Conservation (phyloP, 2,888 invertebrate genomes). For the Dolichopus griseipennis region DNA sequence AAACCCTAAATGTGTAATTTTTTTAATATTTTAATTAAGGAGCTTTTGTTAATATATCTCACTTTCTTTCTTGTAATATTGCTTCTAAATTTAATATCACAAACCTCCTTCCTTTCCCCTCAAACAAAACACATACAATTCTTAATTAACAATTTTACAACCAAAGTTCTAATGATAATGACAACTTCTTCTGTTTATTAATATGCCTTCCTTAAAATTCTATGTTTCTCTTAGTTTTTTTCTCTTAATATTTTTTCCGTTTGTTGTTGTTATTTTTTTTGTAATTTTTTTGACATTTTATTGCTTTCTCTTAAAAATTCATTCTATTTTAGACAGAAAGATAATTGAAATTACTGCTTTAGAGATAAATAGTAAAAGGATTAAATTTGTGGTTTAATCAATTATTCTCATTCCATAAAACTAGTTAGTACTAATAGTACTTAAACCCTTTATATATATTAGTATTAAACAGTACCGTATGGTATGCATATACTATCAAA, state of each 20-base stretch:
- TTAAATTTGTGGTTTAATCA: conserved; percentile 6
- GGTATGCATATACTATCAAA: neutral
- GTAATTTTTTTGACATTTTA: no score
- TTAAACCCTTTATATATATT: no score
- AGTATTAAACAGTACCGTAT: neutral
- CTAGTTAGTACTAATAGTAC: no score
- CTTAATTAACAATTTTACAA: neutral
- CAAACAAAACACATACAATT: neutral
- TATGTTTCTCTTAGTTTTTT: no score
- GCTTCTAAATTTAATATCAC: no score
- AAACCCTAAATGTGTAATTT: no score
- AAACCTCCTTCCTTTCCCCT: no score
- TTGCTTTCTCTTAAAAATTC: no score
- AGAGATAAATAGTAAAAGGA: conserved; percentile 3
- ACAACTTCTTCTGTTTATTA: neutral
- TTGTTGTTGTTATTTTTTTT: neutral
- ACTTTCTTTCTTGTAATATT: no score
- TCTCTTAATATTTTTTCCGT: no score
- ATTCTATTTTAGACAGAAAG: neutral
- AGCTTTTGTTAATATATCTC: no score
- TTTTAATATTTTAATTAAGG: no score
- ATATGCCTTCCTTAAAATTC: neutral
- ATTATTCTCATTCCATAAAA: neutral
- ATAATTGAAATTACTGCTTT: conserved; percentile 6
- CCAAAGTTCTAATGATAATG: neutral